A percentile compares a stretch with the other conserved stretches of the same genome.
Evolutionary conservation across 2,888 invertebrate species (phyloP).

Genomic region (Chloroclystis v-ata): DNA sequence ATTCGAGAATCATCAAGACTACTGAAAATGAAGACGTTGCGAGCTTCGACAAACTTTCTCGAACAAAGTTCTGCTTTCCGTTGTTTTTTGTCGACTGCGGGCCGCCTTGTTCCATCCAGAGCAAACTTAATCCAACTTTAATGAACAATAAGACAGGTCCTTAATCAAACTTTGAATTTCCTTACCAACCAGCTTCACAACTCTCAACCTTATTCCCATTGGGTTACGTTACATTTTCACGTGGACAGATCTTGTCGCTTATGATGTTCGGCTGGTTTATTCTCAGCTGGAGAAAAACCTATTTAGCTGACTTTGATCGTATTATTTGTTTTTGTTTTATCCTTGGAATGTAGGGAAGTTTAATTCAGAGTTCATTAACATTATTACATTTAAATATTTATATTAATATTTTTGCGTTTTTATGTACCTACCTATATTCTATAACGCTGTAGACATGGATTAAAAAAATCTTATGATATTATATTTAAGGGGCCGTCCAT

Average conservation of each 20-base stretch:
- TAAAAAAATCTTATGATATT: too few species aligned
- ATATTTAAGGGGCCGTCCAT: too few species aligned
- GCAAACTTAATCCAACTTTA: constrained; percentile 79
- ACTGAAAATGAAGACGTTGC: constrained; percentile 41
- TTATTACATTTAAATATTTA: too few species aligned
- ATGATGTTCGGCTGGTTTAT: constrained; percentile 33
- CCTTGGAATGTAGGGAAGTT: constrained; percentile 33
- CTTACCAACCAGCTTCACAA: constrained; percentile 38
- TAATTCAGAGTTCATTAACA: not conserved
- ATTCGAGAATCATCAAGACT: constrained; percentile 11
- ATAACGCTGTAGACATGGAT: too few species aligned
- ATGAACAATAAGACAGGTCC: constrained; percentile 79
- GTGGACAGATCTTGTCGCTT: constrained; percentile 23
- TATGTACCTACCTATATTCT: too few species aligned
- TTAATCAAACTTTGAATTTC: constrained; percentile 77
- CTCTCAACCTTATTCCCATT: constrained; percentile 36
- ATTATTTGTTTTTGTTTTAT: constrained; percentile 72
- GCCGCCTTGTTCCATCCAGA: constrained; percentile 77
- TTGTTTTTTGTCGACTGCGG: constrained; percentile 69
- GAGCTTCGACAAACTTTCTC: constrained; percentile 47
- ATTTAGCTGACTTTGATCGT: constrained; percentile 73
- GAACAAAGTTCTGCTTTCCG: constrained; percentile 45
- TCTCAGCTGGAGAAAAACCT: constrained; percentile 64
- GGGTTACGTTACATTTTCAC: constrained; percentile 32
- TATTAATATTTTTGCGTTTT: too few species aligned